A percentile compares a stretch with the other conserved stretches of the same genome.
Evolutionary conservation across 2,797 vertebrate species (phyloP).

Genomic region (Chiroxiphia lanceolata): DNA sequence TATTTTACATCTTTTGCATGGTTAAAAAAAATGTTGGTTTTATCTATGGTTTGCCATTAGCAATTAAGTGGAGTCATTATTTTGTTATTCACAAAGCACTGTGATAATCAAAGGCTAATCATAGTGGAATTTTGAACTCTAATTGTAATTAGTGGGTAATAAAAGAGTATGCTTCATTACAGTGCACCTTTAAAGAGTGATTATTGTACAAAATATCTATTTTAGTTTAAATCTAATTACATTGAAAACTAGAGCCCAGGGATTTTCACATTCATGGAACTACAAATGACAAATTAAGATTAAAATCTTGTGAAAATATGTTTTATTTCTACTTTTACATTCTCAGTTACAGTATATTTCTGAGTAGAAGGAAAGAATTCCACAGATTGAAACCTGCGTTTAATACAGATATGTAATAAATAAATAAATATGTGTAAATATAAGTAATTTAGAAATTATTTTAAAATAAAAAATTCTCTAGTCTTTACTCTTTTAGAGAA

Average conservation of each 20-base stretch:
- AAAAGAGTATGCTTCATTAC: neutral
- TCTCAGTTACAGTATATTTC: neutral
- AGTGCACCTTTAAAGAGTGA: neutral
- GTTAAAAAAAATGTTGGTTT: neutral
- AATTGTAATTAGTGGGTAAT: conserved; percentile 15
- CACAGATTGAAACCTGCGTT: neutral
- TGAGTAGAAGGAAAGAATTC: neutral
- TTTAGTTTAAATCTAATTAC: neutral
- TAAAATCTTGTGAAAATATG: neutral
- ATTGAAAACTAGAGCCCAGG: neutral
- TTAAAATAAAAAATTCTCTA: neutral
- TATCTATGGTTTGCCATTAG: neutral
- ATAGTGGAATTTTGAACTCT: neutral
- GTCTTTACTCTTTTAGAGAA: neutral
- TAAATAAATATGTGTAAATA: neutral
- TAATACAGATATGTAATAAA: neutral
- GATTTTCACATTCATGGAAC: neutral
- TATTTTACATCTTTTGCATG: neutral
- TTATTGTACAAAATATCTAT: neutral
- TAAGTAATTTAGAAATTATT: neutral
- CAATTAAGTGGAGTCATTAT: neutral
- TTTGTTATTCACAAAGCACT: conserved; percentile 26
- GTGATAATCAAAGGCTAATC: conserved; percentile 11
- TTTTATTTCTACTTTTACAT: neutral
- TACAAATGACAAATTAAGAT: neutral